Base-by-base conservation (phyloP, 2,888 invertebrate genomes). In the Schrankia costaestrigalis region DNA sequence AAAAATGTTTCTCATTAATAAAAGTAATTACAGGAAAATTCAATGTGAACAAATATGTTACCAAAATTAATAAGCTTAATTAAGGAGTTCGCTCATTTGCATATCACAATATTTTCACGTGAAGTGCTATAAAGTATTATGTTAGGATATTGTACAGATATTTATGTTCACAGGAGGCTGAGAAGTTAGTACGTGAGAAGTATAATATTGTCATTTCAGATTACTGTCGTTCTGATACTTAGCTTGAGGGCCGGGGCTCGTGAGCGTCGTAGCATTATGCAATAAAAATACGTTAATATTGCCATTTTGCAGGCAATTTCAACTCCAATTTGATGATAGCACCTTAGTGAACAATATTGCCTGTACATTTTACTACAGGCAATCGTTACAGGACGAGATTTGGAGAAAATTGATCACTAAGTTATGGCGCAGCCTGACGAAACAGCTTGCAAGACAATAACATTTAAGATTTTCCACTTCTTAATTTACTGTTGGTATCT, bases 171-270 rank as follows among this genome's bases (percentile, higher is more conserved):
- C 38, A 41, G 39, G 41, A 36, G 37, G 44, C 31, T 43, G 45
- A 46, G 41, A 35, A 44, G 54, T 45, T 41, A 38, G 43, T 42
- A 52, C 47, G 48, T 49, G 50, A 51, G 53, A 51, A 49, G 43
- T 56, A 59, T 59, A 56, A 56, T 56, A 61, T 59, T 60, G 57
- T 52, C 56, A 54, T 57, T 61, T 40, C 29, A 47, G 55, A 60
- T 60, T 56, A 48, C 45, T 41, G 41, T 43, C 54, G 43, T 41
- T 49, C 41, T 43, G 45, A 41, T 50, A 45, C 57, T 55, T 41
- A 34, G 47, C 52, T 46, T 31, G 51, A 54, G 53, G 47, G 41
- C 39, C 39, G 37, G 29, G 23, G 55, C 57, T 47, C 33, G 41
- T 37, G 44, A 41, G 31, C 50, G 41, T 22, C 34, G 39, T 25